Evolutionary conservation across 2,113 vertebrate species (phyloP).

Genomic region (Antechinus stuartii): DNA sequence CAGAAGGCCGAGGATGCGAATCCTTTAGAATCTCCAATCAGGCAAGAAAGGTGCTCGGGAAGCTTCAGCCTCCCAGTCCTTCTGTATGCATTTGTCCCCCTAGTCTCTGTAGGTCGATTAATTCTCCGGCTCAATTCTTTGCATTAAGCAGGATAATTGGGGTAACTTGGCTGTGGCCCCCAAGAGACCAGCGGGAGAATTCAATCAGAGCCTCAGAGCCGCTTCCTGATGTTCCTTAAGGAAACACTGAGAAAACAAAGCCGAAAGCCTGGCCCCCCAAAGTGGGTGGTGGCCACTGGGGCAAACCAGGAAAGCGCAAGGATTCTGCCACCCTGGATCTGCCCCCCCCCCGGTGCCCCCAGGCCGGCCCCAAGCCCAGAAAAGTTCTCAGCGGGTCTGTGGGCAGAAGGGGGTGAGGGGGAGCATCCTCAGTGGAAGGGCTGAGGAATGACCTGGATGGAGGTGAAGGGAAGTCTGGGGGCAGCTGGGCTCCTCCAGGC

Average conservation of each 20-base stretch:
- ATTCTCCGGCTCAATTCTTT: slow-evolving; percentile 46
- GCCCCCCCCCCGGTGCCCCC: no score
- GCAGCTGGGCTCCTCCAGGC: no score
- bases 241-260: slow-evolving; percentile 44
- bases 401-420: background rate
- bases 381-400: no score
- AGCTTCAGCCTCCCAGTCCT: slow-evolving; percentile 40
- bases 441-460: no score
- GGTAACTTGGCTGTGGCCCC: slow-evolving; percentile 23
- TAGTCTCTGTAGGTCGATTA: slow-evolving; percentile 56
- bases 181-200: slow-evolving; percentile 44
- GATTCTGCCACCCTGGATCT: no score
- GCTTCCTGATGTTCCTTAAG: slow-evolving; percentile 34
- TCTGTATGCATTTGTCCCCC: slow-evolving; percentile 56
- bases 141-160: slow-evolving; percentile 51
- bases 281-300: background rate
- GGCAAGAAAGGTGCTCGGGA: slow-evolving; percentile 53
- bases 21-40: slow-evolving; percentile 58
- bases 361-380: background rate
- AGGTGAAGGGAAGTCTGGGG: background rate
- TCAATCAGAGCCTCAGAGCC: slow-evolving; percentile 31
- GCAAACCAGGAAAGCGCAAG: no score
- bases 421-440: no score
- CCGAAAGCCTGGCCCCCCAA: background rate
- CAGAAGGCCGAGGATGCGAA: slow-evolving; percentile 47